Evolutionary conservation across 1,140 invertebrate species (phyloP), one percentile per base, ranked within the genome.

Genomic region (Eurosta solidaginis): DNA sequence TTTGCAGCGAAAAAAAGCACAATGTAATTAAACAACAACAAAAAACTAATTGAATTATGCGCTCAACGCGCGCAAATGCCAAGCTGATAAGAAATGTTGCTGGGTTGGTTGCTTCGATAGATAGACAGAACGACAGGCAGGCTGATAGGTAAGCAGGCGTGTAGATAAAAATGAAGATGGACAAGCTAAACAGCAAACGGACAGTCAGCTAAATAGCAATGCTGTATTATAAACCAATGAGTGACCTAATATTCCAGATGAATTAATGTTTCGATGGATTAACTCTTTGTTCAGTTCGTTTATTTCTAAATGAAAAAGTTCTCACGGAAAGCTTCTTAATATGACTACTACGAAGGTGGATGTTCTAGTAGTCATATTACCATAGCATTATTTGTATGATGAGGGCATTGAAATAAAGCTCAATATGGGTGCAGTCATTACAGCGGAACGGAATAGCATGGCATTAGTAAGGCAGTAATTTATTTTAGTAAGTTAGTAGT

Each of bases 21-120:
- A 10, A 4, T 1, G 27, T 1, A 27, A 54, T 20, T n/a, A n/a
- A 42, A 40, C 33, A 68, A 68, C 27, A 54, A 20, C 50, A 68
- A 68, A 29, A 68, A 68, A 68, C n/a, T 68, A 68, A 68, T 68
- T 68, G 59, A 68, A 68, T 68, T 68, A 68, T 68, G 59, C 59
- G 29, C 59, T 33, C 59, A 68, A 36, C 59, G 20, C 54, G 49
- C 10, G 59, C 59, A 42, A 17, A 40, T 68, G 59, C 59, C 59
- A 40, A 29, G 22, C 59, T 36, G 59, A 68, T 68, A 68, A 68
- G 33, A 68, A 29, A 20, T 68, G 33, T 10, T 14, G 29, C 25
- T 33, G n/a, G n/a, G n/a, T n/a, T n/a, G n/a, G n/a, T n/a, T n/a
- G n/a, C n/a, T 63, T 12, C n/a, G 54, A 17, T 29, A n/a, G 54